Percentiles rank a stretch among this genome's conserved stretches.
Evolutionary conservation across 2,113 vertebrate genomes (phyloP).

Genomic region (Heliornis fulica): DNA sequence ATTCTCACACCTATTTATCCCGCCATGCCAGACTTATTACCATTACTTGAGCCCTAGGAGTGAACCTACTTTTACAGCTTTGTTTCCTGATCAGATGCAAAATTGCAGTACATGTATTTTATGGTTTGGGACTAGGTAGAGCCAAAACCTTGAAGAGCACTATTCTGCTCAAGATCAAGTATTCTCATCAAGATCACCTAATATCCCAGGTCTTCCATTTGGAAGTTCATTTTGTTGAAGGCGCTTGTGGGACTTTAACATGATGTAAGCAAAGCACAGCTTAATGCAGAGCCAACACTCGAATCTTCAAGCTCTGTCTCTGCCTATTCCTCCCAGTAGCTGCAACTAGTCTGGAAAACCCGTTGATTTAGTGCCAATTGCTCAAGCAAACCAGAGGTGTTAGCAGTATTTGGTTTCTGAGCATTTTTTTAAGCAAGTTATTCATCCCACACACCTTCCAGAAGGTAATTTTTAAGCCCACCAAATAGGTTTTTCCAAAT

Average conservation of each 20-base stretch:
- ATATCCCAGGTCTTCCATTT: background rate
- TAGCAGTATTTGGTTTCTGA: background rate
- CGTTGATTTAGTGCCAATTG: background rate
- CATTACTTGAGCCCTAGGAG: slow-evolving; percentile 19
- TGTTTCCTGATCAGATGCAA: slow-evolving; percentile 54
- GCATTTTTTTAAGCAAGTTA: background rate
- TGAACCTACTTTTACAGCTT: slow-evolving; percentile 55
- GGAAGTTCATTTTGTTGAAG: slow-evolving; percentile 6
- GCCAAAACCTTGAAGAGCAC: slow-evolving; percentile 8
- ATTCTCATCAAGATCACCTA: slow-evolving; percentile 37
- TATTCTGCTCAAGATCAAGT: background rate
- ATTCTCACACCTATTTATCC: slow-evolving; percentile 63
- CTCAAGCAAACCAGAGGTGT: background rate
- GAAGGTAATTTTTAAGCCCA: slow-evolving; percentile 20
- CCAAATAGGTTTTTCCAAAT: background rate
- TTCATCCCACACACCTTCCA: background rate
- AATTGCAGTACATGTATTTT: slow-evolving; percentile 20
- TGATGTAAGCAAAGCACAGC: background rate
- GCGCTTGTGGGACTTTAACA: slow-evolving; percentile 3
- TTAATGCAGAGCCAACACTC: background rate
- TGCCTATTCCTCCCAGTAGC: slow-evolving; percentile 9
- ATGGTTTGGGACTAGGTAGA: slow-evolving; percentile 15
- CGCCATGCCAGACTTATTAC: slow-evolving; percentile 48
- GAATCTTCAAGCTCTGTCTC: background rate
- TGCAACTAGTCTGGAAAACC: slow-evolving; percentile 8